Evolutionary conservation across 2,888 invertebrate genomes (phyloP).

Genomic region (Sarcophaga subvicina): DNA sequence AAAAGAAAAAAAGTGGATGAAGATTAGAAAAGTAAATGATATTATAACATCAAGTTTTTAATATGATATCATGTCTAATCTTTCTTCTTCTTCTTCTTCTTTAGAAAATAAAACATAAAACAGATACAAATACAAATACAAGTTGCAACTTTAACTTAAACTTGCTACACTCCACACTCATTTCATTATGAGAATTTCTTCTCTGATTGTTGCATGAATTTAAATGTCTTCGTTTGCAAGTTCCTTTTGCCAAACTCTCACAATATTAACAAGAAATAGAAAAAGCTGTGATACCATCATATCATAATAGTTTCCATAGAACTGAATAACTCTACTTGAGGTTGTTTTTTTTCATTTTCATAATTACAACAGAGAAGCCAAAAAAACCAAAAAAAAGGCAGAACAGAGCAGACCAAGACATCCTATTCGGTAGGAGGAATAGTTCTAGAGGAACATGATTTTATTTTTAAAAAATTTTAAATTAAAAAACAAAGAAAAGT

Average conservation of each 20-base stretch:
- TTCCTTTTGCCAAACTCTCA: background rate
- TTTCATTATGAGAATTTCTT: slow-evolving; percentile 53
- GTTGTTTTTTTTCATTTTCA: background rate
- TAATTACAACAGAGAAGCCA: background rate
- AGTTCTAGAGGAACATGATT: slow-evolving; percentile 2
- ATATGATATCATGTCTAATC: slow-evolving; percentile 43
- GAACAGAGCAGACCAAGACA: background rate
- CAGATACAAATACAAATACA: too few relatives aligned
- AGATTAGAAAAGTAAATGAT: slow-evolving; percentile 25
- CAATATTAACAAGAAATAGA: background rate
- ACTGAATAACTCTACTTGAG: background rate
- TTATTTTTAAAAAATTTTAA: background rate
- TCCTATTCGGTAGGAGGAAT: slow-evolving; percentile 14
- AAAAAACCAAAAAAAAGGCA: background rate
- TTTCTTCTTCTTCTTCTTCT: slow-evolving; percentile 12
- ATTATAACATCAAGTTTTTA: slow-evolving; percentile 57
- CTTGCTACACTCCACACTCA: background rate
- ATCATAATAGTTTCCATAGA: background rate
- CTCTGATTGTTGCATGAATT: background rate
- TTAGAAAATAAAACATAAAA: too few relatives aligned
- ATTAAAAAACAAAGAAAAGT: background rate
- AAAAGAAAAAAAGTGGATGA: background rate
- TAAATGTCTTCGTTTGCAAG: background rate
- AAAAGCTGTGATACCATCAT: background rate
- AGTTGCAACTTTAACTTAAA: background rate